These are phyloP conservation scores for Nycticebus coucang DNA, from an alignment of 2,113 vertebrate species.

Conservation along the genomic window DNA sequence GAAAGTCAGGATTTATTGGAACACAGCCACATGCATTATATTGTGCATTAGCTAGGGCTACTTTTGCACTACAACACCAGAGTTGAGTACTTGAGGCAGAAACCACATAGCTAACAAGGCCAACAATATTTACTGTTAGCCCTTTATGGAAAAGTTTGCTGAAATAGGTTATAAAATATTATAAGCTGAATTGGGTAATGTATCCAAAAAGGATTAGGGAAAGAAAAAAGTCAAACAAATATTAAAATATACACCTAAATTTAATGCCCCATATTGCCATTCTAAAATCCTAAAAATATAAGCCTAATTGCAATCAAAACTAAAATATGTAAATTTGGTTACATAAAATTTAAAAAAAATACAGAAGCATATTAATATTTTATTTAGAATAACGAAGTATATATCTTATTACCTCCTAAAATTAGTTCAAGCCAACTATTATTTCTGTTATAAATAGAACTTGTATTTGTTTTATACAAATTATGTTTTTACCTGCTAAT, in stretches of 20 bases:
- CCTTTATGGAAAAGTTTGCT: not conserved
- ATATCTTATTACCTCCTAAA: slow-evolving; percentile 71
- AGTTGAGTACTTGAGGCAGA: not conserved
- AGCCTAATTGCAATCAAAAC: not conserved
- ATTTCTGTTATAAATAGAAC: slow-evolving; percentile 69
- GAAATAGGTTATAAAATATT: not conserved
- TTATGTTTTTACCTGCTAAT: slow-evolving; percentile 94
- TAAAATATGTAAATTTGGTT: slow-evolving; percentile 9
- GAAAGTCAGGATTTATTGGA: slow-evolving; percentile 4
- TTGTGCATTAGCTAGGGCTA: not conserved
- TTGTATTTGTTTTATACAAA: slow-evolving; percentile 79
- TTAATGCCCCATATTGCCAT: not conserved
- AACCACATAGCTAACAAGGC: not conserved
- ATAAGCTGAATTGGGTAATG: not conserved
- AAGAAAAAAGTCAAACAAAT: not conserved
- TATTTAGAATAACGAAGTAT: slow-evolving; percentile 64
- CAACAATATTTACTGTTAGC: slow-evolving; percentile 28
- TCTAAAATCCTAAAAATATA: slow-evolving; percentile 43
- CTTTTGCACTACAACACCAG: not conserved
- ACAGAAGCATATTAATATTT: slow-evolving; percentile 2
- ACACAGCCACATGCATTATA: not conserved
- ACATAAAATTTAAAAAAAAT: slow-evolving; percentile 43
- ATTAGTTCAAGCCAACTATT: slow-evolving; percentile 77
- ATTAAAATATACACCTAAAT: slow-evolving; percentile 34
- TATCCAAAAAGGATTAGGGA: not conserved